Evolutionary conservation across 2,888 invertebrate species (phyloP), one percentile per base, ranked within the genome.

Genomic region (Drosophila paracracens): DNA sequence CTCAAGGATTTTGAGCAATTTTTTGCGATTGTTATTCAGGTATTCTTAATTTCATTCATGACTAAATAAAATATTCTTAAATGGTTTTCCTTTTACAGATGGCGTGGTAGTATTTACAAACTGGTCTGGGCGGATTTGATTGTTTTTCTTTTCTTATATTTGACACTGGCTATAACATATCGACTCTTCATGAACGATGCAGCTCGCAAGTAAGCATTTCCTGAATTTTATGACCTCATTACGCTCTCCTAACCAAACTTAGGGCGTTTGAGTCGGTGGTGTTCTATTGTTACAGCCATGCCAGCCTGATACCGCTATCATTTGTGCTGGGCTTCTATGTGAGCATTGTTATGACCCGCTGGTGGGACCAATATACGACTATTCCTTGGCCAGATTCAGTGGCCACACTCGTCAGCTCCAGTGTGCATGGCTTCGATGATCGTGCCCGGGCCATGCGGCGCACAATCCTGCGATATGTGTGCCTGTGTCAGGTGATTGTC

Each of bases 311-410:
- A 86, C 98, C 98, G 4, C 92, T 98, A 79, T 97, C 98, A 4
- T 98, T 98, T 93, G 98, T 98, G 65, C 94, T 98, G 85, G 98
- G 98, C 81, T 98, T 98, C 94, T 98, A 97, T 93, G 98, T 98
- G 60, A 95, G 96, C 7, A 95, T 98, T 79, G 97, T 98, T 40
- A 97, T 98, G 95, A 96, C 95, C 60, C 95, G 98, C 83, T 98
- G 98, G 98, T 97, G 97, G 97, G 95, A 94, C 88, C 97, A 97
- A 92, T 97, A 97, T 91, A 95, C 94, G 43, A 94, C 94, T 16
- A 97, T 97, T 82, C 97, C 97, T 0, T 97, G 97, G 96, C 97
- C 97, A 0, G 97, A 97, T 93, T 95, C 96, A 5, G 94, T 96
- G 57, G 97, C 97, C 21, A 96, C 97, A 35, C 96, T 96, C 92